Evolutionary conservation across 2,797 vertebrate species (phyloP).

Genomic region (Ctenosaura bakeri): DNA sequence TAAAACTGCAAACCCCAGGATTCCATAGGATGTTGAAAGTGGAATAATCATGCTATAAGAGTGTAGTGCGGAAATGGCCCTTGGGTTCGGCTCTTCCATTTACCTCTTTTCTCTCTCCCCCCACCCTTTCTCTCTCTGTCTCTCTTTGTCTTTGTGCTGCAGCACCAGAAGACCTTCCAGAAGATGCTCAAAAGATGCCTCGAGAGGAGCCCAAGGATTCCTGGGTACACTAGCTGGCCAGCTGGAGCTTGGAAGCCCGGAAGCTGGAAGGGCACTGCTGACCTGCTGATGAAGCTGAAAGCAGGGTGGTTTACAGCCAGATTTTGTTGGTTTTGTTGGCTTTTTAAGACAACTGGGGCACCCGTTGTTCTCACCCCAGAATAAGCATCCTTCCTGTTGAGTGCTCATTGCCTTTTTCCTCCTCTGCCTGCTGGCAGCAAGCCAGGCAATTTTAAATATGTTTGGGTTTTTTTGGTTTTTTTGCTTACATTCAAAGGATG

Average conservation of each 20-base stretch:
- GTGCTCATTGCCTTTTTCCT: not conserved
- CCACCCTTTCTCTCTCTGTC: no score
- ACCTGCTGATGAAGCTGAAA: not conserved
- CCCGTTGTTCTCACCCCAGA: not conserved
- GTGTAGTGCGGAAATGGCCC: no score
- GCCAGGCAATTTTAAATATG: not conserved
- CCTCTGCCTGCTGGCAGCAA: not conserved
- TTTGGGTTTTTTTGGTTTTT: not conserved
- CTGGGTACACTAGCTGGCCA: conserved; percentile 62
- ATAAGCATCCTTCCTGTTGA: not conserved
- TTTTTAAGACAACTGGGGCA: not conserved
- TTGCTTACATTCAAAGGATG: not conserved
- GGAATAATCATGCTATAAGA: no score
- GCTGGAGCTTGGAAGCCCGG: fast-evolving
- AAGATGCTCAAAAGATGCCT: conserved; percentile 38
- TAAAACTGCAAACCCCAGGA: no score
- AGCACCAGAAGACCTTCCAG: conserved; percentile 38
- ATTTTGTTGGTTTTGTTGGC: not conserved
- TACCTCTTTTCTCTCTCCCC: not conserved
- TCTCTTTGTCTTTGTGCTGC: not conserved
- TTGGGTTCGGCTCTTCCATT: not conserved
- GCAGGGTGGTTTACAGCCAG: not conserved
- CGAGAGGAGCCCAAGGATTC: conserved; percentile 33
- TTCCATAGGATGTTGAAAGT: no score
- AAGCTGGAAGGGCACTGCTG: no score